Evolutionary conservation across 2,888 invertebrate species (phyloP).

Genomic region (Pristionchus fissidentatus): DNA sequence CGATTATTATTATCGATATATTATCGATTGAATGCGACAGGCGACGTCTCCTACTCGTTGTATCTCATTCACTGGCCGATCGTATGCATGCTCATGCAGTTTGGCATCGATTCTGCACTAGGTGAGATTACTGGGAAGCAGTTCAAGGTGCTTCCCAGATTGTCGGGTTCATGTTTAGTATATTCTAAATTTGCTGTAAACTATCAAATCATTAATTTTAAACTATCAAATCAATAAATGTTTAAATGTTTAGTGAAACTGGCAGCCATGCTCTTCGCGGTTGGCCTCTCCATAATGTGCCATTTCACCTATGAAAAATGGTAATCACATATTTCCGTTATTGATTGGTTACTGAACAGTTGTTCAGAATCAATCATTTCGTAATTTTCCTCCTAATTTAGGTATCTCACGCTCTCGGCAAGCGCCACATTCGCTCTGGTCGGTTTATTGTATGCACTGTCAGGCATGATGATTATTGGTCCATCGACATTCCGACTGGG

Average conservation of each 20-base stretch:
- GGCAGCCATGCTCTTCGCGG: not conserved
- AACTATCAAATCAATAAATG: not conserved
- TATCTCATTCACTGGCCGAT: constrained; percentile 35
- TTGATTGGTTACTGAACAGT: not conserved
- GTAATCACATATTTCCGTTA: not conserved
- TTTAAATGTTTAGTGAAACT: not conserved
- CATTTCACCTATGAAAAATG: not conserved
- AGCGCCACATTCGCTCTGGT: not conserved
- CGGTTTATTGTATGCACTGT: too few relatives aligned
- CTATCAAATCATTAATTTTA: too few relatives aligned
- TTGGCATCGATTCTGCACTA: not conserved
- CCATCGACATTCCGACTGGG: too few relatives aligned
- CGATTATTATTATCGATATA: too few relatives aligned
- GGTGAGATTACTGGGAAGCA: too few relatives aligned
- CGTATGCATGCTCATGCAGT: not conserved
- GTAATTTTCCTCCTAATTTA: too few relatives aligned
- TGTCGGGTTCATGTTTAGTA: too few relatives aligned
- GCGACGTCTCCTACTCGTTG: constrained; percentile 7
- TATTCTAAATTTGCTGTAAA: too few relatives aligned
- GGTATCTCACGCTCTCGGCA: not conserved
- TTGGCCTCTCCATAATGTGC: not conserved
- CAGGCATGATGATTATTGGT: too few relatives aligned
- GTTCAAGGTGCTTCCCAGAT: too few relatives aligned
- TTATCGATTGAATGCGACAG: too few relatives aligned
- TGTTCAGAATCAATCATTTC: not conserved